Base-by-base conservation (phyloP, 2,888 invertebrate genomes). In the Scrobipalpa costella region DNA sequence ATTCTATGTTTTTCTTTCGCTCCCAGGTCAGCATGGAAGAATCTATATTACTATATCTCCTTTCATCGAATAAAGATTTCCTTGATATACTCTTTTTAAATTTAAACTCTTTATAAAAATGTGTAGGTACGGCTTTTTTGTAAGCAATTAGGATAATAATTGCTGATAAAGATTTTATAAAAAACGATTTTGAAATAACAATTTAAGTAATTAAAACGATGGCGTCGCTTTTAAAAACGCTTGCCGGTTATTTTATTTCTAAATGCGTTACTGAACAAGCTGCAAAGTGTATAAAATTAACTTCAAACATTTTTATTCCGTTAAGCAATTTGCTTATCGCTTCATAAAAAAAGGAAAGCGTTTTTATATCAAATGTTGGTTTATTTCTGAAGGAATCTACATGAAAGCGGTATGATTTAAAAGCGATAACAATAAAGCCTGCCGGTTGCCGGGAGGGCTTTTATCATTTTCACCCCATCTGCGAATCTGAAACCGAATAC, bases 41-140 rank as follows among this genome's bases (percentile, higher is more conserved):
- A n/a, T n/a, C n/a, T n/a, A n/a, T n/a, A n/a, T n/a, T n/a, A 67
- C 73, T 74, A 76, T 73, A 75, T 74, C 79, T 72, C 67, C 70
- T 80, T 79, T 79, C 71, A 79, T 80, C 69, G 72, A 55, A 68
- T 68, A 69, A 73, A 72, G 15, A 27, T 60, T 44, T 47, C 47
- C 1, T 15, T 8, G 1, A 9, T 57, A 2, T 7, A 57, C 34
- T 15, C 44, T 44, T 44, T 44, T 40, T 13, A n/a, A n/a, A 13
- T 44, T 44, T 44, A 44, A 44, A n/a, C 1, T n/a, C 15, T 15
- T 44, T 27, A 44, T 44, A 3, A 3, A 44, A 44, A 27, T 27
- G 27, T 27, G 27, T 27, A 27, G 27, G 27, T 27, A 27, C 27
- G 27, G 27, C 27, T 27, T 27, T 27, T 27, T 27, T 27, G 27